Base-by-base conservation (phyloP, 2,888 invertebrate species). In the Acrobasis suavella region DNA sequence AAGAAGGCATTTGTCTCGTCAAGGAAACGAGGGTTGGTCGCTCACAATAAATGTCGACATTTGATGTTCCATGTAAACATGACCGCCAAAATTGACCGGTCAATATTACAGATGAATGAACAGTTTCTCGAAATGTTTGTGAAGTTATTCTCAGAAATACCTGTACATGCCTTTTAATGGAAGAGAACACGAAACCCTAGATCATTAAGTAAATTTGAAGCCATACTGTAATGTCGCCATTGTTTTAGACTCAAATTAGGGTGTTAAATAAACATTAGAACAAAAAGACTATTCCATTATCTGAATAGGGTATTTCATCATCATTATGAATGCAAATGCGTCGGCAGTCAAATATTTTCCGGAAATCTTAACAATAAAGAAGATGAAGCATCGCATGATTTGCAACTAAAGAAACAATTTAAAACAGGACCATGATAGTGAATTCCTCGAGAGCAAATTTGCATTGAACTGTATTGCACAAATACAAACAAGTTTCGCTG, bases 401-500 rank as follows among this genome's bases (percentile, higher is more conserved):
- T 6, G 8, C 5, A 32, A 32, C 32, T 7, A 6, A 32, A 32
- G 0, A 32, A 32, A 7, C 0, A 32, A 32, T 32, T 32, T 32
- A 32, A 32, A 32, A 32, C 15, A 22, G 1, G 1, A 22, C 3
- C 22, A 22, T 22, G 22, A 42, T 32, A 14, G 17, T 32, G 32
- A 61, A 38, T 61, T 55, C 54, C 32, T 49, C 32, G 12, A 37
- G 46, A 55, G 49, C 16, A 22, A 46, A 58, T 46, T 60, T 22
- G 42, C 37, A 62, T 38, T 50, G 49, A 62, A 50, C 62, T 46
- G 55, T 54, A 54, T 54, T 62, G 50, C 55, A 55, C 55, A 55
- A 62, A 62, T 50, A 46, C 46, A 55, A 62, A 62, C 62, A 55
- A 62, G 62, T 62, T 55, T 56, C 38, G 55, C 55, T 54, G 49